Base-by-base conservation (phyloP, 2,888 invertebrate species). In the Junonia oenone region DNA sequence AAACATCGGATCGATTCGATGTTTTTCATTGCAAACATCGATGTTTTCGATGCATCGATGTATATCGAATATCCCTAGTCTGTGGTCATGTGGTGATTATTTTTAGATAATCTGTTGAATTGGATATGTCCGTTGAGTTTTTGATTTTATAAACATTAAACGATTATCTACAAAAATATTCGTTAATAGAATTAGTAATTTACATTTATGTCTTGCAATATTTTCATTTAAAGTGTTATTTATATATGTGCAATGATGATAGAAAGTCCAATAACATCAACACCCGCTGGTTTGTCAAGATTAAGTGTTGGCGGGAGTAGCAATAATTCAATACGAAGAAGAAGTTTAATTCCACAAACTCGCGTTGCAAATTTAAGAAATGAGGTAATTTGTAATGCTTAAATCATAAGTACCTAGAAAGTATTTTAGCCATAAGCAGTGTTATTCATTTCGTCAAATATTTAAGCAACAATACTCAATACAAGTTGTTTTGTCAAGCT, bases 301-400 rank as follows among this genome's bases (percentile, higher is more conserved):
- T 53, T 73, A 43, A 83, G 88, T 72, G 61, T 81, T 82, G 83
- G 84, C 83, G 88, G 85, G 77, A 86, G 80, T 56, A 73, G 72
- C 58, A 83, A 67, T 55, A 76, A 70, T 67, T 75, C 83, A 17
- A 72, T 81, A 40, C 69, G 68, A 59, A 76, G 85, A 56, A 73
- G 88, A 56, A 88, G 83, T 73, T 76, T 87, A 14, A 75, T 85
- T 51, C 77, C 82, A 0, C 78, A 82, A 57, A 63, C 48, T 49
- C 69, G 75, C 43, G 66, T 71, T 55, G 64, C 70, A 49, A 67
- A 67, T 33, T 52, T 63, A 33, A 76, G 69, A 69, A 73, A 80
- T 59, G 88, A 87, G 81, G 88, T 87, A 68, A 33, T n/a, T 33
- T 11, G n/a, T 33, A 33, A 33, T n/a, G 2, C 4, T 8, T 31